phyloP scores from a whole-genome alignment of 37 sponge, comb jelly and placozoan species.

The Theonella swinhoei region DNA sequence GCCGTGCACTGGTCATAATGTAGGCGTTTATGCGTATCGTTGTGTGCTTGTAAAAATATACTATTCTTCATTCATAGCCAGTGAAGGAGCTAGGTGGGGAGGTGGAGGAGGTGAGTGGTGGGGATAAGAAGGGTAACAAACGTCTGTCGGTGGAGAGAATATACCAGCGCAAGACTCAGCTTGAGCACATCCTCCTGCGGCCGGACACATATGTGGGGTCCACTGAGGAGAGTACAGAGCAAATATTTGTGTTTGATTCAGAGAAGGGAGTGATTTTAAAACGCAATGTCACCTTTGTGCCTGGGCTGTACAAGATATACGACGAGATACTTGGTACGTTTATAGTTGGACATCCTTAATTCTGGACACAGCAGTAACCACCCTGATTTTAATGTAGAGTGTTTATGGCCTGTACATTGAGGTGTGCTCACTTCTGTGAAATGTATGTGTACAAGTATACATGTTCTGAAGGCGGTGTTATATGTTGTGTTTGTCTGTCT shows the following conservation, averaged over 20 bases:
- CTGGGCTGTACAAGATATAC: slow-evolving; percentile 98
- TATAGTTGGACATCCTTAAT: too few species aligned
- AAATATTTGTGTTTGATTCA: slow-evolving; percentile 89
- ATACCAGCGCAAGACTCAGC: slow-evolving; percentile 94
- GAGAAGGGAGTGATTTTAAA: slow-evolving; percentile 79
- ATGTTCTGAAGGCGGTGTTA: not conserved
- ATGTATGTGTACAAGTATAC: too few species aligned
- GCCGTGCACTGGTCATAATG: too few species aligned
- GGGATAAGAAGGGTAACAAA: slow-evolving; percentile 56
- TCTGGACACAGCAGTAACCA: too few species aligned
- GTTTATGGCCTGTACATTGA: too few species aligned
- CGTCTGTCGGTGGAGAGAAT: slow-evolving; percentile 91
- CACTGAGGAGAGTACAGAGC: slow-evolving; percentile 85
- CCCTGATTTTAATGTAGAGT: too few species aligned
- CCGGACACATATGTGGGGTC: slow-evolving; percentile 98
- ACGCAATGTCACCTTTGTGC: slow-evolving; percentile 85
- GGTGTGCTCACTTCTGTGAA: too few species aligned
- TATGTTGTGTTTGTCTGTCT: not conserved
- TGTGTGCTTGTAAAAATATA: too few species aligned
- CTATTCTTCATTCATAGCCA: not conserved
- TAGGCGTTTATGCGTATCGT: too few species aligned
- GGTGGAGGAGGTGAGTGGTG: not conserved
- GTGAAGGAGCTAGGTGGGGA: not conserved
- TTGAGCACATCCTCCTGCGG: slow-evolving; percentile 95
- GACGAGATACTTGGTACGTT: slow-evolving; percentile 92